phyloP scores from a whole-genome alignment of 2,797 vertebrate genomes.

The Rhyacichthys aspro region DNA sequence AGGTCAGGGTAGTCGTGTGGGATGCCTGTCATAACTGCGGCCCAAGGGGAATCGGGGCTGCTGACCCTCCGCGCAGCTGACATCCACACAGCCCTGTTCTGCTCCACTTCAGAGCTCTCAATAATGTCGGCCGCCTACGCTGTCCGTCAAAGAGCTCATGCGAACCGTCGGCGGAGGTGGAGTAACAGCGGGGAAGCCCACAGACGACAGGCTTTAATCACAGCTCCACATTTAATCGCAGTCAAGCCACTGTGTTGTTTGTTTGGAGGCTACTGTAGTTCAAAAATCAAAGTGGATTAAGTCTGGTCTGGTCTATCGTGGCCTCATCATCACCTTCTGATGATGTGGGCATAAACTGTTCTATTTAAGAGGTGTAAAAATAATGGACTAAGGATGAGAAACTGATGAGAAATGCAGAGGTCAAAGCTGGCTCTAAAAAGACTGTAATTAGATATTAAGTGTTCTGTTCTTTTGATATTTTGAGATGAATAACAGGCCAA shows the following conservation, averaged over 20 bases:
- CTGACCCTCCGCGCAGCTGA: conserved; percentile 55
- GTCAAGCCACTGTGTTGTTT: not conserved
- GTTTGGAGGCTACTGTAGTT: too few species aligned
- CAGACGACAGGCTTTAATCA: not conserved
- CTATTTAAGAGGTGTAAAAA: too few species aligned
- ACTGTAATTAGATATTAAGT: too few species aligned
- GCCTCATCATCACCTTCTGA: too few species aligned
- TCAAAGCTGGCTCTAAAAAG: too few species aligned
- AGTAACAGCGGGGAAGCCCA: conserved; percentile 16
- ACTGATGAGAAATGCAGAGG: too few species aligned
- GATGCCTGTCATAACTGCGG: conserved; percentile 64
- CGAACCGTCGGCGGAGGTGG: conserved; percentile 9
- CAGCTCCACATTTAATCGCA: not conserved
- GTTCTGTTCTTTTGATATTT: too few species aligned
- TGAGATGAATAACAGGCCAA: too few species aligned
- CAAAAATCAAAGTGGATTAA: too few species aligned
- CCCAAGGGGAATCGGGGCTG: conserved; percentile 33
- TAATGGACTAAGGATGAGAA: too few species aligned
- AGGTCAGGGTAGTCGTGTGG: conserved; percentile 68
- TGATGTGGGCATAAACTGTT: too few species aligned
- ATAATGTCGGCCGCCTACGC: conserved; percentile 26
- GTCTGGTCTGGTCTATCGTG: too few species aligned
- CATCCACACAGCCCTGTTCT: conserved; percentile 16
- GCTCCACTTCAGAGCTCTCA: conserved; percentile 15
- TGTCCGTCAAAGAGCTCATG: conserved; percentile 50